A percentile compares a stretch with the other conserved stretches of the same genome.
Evolutionary conservation across 1,140 invertebrate genomes (phyloP).

Genomic region (Zophobas morio): DNA sequence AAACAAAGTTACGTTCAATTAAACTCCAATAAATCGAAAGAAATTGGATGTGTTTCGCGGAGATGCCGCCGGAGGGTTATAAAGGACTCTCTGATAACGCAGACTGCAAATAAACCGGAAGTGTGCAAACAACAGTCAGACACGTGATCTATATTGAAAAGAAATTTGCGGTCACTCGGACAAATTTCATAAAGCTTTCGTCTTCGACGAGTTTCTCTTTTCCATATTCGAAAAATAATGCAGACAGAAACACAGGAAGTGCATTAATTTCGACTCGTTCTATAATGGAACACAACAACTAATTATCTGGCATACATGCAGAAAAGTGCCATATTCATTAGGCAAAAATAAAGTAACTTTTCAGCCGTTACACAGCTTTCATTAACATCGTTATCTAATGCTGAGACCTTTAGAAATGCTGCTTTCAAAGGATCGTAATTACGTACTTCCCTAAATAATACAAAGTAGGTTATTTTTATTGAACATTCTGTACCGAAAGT

Average conservation of each 20-base stretch:
- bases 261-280: slow-evolving; percentile 34
- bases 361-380: not conserved
- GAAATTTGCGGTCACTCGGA: not conserved
- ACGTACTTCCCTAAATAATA: no score
- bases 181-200: not conserved
- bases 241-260: slow-evolving; percentile 37
- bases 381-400: not conserved
- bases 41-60: slow-evolving; percentile 22
- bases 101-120: slow-evolving; percentile 17
- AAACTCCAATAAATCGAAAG: slow-evolving; percentile 39
- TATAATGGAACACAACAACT: slow-evolving; percentile 21
- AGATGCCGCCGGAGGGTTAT: not conserved
- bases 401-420: no score
- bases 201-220: not conserved
- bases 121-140: slow-evolving; percentile 34
- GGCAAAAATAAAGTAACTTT: slow-evolving; percentile 2
- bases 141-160: slow-evolving; percentile 33
- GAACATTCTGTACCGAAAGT: not conserved
- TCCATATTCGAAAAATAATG: not conserved
- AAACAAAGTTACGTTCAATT: slow-evolving; percentile 42
- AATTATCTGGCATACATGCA: slow-evolving; percentile 25
- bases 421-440: no score
- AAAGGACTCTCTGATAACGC: slow-evolving; percentile 5
- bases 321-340: not conserved
- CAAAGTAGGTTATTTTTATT: not conserved